Evolutionary conservation across 2,888 invertebrate species (phyloP), one percentile per base, ranked within the genome.

Genomic region (Crepidodera aurea): DNA sequence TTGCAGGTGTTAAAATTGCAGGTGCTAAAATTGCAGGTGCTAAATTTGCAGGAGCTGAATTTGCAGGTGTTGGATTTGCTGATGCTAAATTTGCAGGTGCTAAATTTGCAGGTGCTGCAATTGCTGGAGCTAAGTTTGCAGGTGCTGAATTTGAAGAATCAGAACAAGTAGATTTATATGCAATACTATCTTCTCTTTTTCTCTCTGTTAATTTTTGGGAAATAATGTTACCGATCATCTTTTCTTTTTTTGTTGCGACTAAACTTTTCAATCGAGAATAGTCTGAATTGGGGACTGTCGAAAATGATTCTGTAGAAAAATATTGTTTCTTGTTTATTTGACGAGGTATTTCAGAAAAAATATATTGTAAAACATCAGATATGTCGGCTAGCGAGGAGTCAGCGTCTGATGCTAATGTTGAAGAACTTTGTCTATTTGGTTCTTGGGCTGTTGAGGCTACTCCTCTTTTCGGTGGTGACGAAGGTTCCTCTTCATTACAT

Each of bases 331-430:
- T 12, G 1, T 44, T 19, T 25, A 44, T 13, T 7, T 27, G 7
- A 1, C 48, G 25, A 13, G 48, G 48, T 1, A 48, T n/a, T 10
- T 48, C 48, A 7, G 48, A 25, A 29, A 48, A 48, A 13, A 48
- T 19, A 8, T 27, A 48, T 5, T 29, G 48, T 15, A 48, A 15
- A 27, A 48, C 27, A 13, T 48, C 48, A 29, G 48, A 48, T 8
- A 48, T 48, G 13, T 48, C 27, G 8, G 48, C 4, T 19, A 48
- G 13, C 1, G 37, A 13, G 3, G 10, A 5, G 25, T 25, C 7
- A 5, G 25, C 7, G 3, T 25, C 25, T 25, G 25, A 5, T n/a
- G 25, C 7, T 25, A n/a, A n/a, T 29, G 29, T 13, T n/a, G 42
- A 18, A 18, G 16, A 16, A 13, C 16, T 42, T 16, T 12, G 10